Percentiles rank a stretch among this genome's conserved stretches.
Evolutionary conservation across 1,140 invertebrate species (phyloP).

Genomic region (Drosophila melanica): DNA sequence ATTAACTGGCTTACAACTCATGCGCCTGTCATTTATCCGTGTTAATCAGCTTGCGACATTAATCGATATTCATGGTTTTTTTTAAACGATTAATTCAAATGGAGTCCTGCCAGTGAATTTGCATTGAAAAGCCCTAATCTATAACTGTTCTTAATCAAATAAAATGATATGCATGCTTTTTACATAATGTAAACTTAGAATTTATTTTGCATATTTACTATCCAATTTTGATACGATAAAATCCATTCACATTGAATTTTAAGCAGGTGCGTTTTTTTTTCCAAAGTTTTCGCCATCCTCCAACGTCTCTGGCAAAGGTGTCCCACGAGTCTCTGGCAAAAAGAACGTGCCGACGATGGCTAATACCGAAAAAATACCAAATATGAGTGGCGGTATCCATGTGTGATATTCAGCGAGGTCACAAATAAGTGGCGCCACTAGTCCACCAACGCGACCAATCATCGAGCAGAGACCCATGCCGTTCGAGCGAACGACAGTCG

Average conservation of each 20-base stretch:
- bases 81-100: no score
- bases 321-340: constrained; percentile 90
- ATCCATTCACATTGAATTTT: no score
- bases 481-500: constrained; percentile 86
- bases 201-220: no score
- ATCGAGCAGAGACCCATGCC: constrained; percentile 86
- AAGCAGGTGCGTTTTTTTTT: no score
- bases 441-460: constrained; percentile 86
- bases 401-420: constrained; percentile 78
- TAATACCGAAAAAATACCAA: constrained; percentile 87
- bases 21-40: background rate
- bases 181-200: no score
- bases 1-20: background rate
- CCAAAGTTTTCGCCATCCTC: constrained; percentile 91
- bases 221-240: no score
- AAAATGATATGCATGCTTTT: no score
- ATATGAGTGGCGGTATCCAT: constrained; percentile 88
- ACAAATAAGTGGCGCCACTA: constrained; percentile 85
- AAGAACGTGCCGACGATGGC: constrained; percentile 87
- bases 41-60: constrained; percentile 2
- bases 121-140: no score
- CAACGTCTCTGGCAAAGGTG: constrained; percentile 90
- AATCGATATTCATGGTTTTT: background rate
- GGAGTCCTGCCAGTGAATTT: no score
- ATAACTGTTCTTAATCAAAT: no score